phyloP scores from a whole-genome alignment of 2,113 vertebrate species.

The Enhydra lutris region DNA sequence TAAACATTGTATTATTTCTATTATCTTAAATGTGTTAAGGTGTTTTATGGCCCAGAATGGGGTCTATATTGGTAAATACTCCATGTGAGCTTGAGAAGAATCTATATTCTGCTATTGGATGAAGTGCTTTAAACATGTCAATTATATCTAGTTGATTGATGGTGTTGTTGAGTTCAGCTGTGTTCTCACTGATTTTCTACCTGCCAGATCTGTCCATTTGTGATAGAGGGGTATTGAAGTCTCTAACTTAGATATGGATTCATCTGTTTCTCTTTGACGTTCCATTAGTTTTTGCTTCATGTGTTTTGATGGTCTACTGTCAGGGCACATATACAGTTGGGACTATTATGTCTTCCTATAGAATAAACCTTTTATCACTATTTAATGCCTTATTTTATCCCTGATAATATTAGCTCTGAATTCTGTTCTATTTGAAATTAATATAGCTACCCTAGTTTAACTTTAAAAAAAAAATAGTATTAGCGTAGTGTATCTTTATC shows the following conservation, averaged over 20 bases:
- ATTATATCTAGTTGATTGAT: not conserved
- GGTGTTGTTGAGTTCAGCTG: not conserved
- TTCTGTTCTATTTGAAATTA: not conserved
- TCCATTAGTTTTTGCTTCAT: not conserved
- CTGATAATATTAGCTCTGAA: not conserved
- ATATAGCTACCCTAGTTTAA: not conserved
- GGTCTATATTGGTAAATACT: not conserved
- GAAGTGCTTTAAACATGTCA: not conserved
- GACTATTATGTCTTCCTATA: not conserved
- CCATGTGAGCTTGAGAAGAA: not conserved
- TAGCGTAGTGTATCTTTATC: not conserved
- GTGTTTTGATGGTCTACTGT: not conserved
- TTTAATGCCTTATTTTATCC: not conserved
- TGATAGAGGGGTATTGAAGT: not conserved
- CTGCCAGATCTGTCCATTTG: not conserved
- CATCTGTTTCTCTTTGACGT: not conserved
- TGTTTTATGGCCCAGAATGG: not conserved
- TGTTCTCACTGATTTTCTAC: not conserved
- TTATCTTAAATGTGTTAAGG: not conserved
- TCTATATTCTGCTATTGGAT: not conserved
- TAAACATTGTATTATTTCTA: not conserved
- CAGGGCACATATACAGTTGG: not conserved
- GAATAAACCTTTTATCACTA: not conserved
- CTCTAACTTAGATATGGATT: not conserved
- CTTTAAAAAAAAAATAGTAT: not conserved